Base-by-base conservation (phyloP, 2,888 invertebrate species). In the Pseudococcus viburni region DNA sequence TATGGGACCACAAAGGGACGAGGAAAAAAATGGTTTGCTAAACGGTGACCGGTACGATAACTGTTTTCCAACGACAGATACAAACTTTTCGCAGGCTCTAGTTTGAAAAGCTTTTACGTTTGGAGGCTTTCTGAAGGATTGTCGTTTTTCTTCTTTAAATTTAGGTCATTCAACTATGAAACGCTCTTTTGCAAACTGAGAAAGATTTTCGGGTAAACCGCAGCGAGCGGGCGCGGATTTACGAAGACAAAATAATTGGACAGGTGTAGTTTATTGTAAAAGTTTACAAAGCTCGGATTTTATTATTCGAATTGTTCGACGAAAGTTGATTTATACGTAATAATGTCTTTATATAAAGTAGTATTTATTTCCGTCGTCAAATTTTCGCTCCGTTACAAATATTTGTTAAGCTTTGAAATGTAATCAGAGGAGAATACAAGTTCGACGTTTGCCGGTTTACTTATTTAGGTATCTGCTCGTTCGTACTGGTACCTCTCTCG, bases 361-460 rank as follows among this genome's bases (percentile, higher is more conserved):
- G 77, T 42, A 77, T 77, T 77, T 77, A 77, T 77, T 77, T 42
- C 77, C 42, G 42, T 77, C 77, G 42, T 77, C 77, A 42, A 77
- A 77, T 77, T 77, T 77, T 77, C 77, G 26, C 77, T 68, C 26
- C 77, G 77, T 39, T 77, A 42, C 39, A 77, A 77, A 77, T 77
- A 77, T 77, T 42, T 77, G 77, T 26, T 77, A 77, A 77, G 77
- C 77, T 77, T 77, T 77, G 77, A 77, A 77, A 77, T 77, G 77
- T 77, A 77, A 77, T 77, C 42, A 77, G 77, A 77, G 42, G 77
- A 77, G 68, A 68, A 22, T 68, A 68, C 68, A 77, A 77, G 77
- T 77, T 77, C 42, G 77, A 77, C 77, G 77, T 77, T 77, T 73
- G 73, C 73, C 73, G 73, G 73, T 17, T 77, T 42, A 39, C 42